Conservation (phyloP, 2,888 invertebrate species). For the Thyatira batis region DNA sequence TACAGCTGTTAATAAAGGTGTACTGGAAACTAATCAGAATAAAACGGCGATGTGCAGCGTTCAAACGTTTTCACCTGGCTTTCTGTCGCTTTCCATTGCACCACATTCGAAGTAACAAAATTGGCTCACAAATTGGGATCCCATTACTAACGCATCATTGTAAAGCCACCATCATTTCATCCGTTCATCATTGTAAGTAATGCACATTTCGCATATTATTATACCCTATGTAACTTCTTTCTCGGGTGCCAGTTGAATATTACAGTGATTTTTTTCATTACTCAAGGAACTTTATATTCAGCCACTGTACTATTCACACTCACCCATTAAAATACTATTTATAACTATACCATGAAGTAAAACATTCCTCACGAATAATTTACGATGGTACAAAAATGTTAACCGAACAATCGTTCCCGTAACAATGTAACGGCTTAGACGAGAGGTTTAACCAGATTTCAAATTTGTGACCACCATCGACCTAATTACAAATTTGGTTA, state of each 20-base stretch:
- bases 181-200: slow-evolving; percentile 77
- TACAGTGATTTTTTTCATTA: background rate
- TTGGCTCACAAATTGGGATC: slow-evolving; percentile 80
- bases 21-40: slow-evolving; percentile 80
- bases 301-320: background rate
- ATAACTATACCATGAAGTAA: background rate
- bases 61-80: slow-evolving; percentile 67
- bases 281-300: background rate
- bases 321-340: background rate
- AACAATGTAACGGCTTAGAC: background rate
- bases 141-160: slow-evolving; percentile 82
- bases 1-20: slow-evolving; percentile 80
- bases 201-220: slow-evolving; percentile 64
- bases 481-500: background rate
- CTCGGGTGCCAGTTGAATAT: slow-evolving; percentile 42
- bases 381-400: background rate
- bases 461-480: background rate
- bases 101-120: slow-evolving; percentile 76
- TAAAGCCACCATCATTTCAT: slow-evolving; percentile 76
- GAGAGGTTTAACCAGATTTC: background rate
- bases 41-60: slow-evolving; percentile 62
- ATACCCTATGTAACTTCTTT: slow-evolving; percentile 39
- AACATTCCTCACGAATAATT: background rate
- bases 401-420: background rate
- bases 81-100: slow-evolving; percentile 82